Conservation (phyloP, 2,797 vertebrate genomes). For the Sciurus carolinensis region DNA sequence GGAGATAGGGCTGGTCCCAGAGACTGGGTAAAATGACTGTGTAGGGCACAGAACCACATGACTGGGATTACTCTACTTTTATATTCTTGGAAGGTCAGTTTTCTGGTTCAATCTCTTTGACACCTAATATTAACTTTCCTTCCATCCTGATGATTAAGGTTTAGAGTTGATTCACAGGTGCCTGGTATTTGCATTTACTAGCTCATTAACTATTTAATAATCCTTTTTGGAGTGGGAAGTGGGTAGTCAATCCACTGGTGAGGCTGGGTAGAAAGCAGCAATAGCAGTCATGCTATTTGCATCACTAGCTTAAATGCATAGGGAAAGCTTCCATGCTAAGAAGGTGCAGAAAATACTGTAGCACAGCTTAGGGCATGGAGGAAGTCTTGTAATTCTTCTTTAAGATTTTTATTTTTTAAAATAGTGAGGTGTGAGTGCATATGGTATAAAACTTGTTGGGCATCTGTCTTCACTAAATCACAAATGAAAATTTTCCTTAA, state of each 20-base stretch:
- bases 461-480: conserved; percentile 48
- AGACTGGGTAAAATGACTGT: neutral
- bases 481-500: conserved; percentile 72
- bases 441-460: conserved; percentile 19
- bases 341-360: neutral
- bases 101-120: conserved; percentile 22
- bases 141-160: neutral
- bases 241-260: neutral
- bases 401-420: conserved; percentile 64
- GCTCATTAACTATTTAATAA: neutral
- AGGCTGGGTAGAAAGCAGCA: neutral
- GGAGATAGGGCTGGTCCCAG: neutral
- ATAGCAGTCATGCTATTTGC: neutral
- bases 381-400: conserved; percentile 35
- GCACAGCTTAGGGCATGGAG: neutral
- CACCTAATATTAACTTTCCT: neutral
- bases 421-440: conserved; percentile 51
- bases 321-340: neutral
- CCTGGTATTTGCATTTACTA: conserved; percentile 30
- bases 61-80: neutral
- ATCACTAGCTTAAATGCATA: neutral
- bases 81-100: neutral
- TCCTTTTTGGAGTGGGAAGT: neutral
- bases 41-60: neutral
- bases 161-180: neutral